A percentile compares a stretch with the other conserved stretches of the same genome.
Conservation (phyloP, 2,797 vertebrate genomes). For the Brachyalestes nurse region DNA sequence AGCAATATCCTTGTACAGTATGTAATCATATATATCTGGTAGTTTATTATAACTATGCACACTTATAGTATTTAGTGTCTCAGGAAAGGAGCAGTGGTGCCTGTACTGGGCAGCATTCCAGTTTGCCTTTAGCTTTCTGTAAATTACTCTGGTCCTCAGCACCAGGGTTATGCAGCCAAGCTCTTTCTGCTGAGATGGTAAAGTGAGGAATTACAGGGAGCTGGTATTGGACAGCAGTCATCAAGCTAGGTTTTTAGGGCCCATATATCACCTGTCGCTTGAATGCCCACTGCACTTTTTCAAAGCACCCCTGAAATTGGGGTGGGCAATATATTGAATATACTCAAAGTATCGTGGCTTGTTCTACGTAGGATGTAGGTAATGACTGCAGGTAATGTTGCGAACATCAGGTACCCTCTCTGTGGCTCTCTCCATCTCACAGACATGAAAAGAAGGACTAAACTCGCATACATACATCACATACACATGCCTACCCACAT, state of each 20-base stretch:
- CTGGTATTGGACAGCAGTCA: constrained; percentile 31
- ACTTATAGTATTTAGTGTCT: constrained; percentile 25
- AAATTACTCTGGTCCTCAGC: constrained; percentile 42
- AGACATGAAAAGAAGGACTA: no score
- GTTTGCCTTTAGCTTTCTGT: constrained; percentile 40
- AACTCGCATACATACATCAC: no score
- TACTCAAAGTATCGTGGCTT: no score
- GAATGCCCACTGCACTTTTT: constrained; percentile 6
- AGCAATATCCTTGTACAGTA: neutral
- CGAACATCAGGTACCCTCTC: no score
- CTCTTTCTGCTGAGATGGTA: constrained; percentile 53
- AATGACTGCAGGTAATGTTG: no score
- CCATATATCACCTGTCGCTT: constrained; percentile 37
- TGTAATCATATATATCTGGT: constrained; percentile 27
- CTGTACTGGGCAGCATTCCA: constrained; percentile 17
- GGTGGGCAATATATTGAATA: no score
- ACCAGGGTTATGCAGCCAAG: constrained; percentile 33
- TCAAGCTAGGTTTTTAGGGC: constrained; percentile 32
- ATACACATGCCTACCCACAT: no score
- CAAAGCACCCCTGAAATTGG: neutral
- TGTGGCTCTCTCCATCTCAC: no score
- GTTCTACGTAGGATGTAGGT: no score
- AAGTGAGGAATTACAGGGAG: constrained; percentile 42
- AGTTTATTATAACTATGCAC: constrained; percentile 20
- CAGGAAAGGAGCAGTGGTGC: neutral